Evolutionary conservation across 2,113 vertebrate species (phyloP).

Genomic region (Alligator mississippiensis): DNA sequence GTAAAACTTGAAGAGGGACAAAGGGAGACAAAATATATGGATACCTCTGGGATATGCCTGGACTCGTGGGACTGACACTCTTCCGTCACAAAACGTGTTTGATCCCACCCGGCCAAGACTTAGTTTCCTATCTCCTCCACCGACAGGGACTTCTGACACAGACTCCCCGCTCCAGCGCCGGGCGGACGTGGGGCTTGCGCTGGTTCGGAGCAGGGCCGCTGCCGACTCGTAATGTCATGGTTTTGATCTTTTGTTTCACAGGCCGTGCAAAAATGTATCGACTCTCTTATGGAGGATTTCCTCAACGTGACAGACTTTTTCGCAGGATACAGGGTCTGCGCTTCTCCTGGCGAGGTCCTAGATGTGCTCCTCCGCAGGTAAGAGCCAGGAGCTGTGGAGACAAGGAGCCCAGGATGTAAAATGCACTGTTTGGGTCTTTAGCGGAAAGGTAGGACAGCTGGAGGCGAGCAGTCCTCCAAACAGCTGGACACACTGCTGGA

Average conservation of each 20-base stretch:
- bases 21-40: neutral
- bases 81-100: neutral
- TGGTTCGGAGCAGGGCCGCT: neutral
- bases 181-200: neutral
- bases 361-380: constrained; percentile 90
- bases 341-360: constrained; percentile 88
- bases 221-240: neutral
- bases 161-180: too few relatives aligned
- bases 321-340: constrained; percentile 92
- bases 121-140: neutral
- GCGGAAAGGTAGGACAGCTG: neutral
- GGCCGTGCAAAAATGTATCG: constrained; percentile 93
- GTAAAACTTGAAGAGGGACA: neutral
- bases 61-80: neutral
- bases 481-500: neutral
- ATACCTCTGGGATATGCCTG: neutral
- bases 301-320: constrained; percentile 96
- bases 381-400: neutral
- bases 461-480: neutral
- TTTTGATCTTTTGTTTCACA: constrained; percentile 63
- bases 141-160: too few relatives aligned
- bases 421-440: neutral
- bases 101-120: neutral
- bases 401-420: neutral
- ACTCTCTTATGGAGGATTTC: constrained; percentile 93